phyloP scores from a whole-genome alignment of 2,113 vertebrate species.

The Megalops atlanticus region DNA sequence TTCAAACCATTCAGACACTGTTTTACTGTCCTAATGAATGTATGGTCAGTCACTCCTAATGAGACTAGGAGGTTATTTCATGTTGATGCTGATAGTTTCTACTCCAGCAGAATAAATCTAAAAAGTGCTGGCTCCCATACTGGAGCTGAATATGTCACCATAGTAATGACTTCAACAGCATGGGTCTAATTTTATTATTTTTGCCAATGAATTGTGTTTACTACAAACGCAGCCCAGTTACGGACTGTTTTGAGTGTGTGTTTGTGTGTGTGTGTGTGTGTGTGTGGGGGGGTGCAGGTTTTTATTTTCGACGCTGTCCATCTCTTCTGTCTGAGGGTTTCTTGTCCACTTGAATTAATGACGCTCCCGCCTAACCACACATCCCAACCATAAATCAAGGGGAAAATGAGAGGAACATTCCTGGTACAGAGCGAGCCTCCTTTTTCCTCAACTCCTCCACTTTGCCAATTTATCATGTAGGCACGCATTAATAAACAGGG shows the following conservation, averaged over 20 bases:
- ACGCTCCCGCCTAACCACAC: constrained; percentile 77
- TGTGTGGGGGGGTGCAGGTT: constrained; percentile 44
- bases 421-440: constrained; percentile 50
- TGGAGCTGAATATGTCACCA: background rate
- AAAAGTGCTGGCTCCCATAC: background rate
- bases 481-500: constrained; percentile 84
- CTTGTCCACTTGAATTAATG: constrained; percentile 82
- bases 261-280: constrained; percentile 44
- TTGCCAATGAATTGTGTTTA: background rate
- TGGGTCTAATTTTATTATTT: constrained; percentile 11
- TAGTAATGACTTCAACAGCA: background rate
- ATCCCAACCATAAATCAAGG: constrained; percentile 92
- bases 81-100: background rate
- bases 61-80: background rate
- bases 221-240: background rate
- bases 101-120: background rate
- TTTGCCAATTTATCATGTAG: constrained; percentile 79
- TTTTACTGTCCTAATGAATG: background rate
- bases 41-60: background rate
- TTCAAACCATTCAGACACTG: background rate
- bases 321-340: constrained; percentile 63
- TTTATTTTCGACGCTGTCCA: constrained; percentile 68
- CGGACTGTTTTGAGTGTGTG: background rate
- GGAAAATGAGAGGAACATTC: constrained; percentile 84
- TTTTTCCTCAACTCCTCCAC: constrained; percentile 46